These are phyloP conservation scores for Siniperca knerii DNA, from an alignment of 2,113 vertebrate species.

Conservation along the genomic window DNA sequence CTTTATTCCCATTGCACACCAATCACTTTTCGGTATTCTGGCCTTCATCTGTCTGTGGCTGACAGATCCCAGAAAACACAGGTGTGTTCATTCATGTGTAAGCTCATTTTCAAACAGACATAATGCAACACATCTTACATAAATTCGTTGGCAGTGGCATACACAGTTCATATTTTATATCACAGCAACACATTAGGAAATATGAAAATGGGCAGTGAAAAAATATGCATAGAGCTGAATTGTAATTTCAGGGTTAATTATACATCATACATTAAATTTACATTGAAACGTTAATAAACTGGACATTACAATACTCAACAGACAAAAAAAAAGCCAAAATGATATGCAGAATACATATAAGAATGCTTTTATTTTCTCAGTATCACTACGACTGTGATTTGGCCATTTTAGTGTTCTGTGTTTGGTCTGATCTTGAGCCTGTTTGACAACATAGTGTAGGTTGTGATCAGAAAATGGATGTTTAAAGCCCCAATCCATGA, in stretches of 20 bases:
- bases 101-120: not conserved
- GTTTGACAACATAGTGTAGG: not conserved
- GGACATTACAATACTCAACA: not conserved
- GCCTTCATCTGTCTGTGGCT: not conserved
- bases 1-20: conserved; percentile 6
- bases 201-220: not conserved
- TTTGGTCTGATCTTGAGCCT: not conserved
- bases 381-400: not conserved
- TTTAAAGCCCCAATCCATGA: not conserved
- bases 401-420: not conserved
- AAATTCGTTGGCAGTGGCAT: not conserved
- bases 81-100: conserved; percentile 6
- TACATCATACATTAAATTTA: not conserved
- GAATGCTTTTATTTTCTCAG: not conserved
- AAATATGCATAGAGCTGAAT: not conserved
- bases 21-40: not conserved
- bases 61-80: not conserved
- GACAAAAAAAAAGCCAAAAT: not conserved
- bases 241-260: not conserved
- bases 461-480: not conserved
- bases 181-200: not conserved
- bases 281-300: not conserved
- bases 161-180: not conserved
- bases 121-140: not conserved
- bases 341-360: not conserved